phyloP scores from a whole-genome alignment of 1,140 invertebrate genomes.

The Nymphalis io region DNA sequence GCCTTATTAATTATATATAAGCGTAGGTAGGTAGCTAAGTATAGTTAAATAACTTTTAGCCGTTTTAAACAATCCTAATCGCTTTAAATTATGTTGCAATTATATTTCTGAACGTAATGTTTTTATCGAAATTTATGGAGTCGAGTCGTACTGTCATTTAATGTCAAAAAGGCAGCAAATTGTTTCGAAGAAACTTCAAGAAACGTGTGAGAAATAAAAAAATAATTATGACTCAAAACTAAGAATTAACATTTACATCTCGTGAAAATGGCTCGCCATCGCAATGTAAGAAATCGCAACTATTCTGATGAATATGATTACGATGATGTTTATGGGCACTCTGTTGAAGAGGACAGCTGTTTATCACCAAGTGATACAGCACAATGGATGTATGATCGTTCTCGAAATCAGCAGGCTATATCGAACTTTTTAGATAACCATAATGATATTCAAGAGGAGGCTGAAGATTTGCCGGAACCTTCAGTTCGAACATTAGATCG shows the following conservation, averaged over 20 bases:
- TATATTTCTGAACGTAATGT: conserved; percentile 9
- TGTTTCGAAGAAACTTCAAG: conserved; percentile 3
- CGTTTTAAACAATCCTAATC: neutral
- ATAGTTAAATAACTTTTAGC: too few species aligned
- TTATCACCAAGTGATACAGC: conserved; percentile 93
- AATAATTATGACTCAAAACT: conserved; percentile 16
- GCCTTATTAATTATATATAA: too few species aligned
- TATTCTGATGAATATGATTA: conserved; percentile 94
- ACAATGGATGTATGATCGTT: conserved; percentile 93
- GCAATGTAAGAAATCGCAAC: conserved; percentile 88
- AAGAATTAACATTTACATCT: neutral
- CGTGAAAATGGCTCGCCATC: conserved; percentile 86
- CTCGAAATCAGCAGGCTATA: conserved; percentile 84
- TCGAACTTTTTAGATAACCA: conserved; percentile 86
- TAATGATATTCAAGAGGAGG: conserved; percentile 88
- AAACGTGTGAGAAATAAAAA: conserved; percentile 18
- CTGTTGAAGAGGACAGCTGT: conserved; percentile 93
- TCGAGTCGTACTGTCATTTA: neutral
- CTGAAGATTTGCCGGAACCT: conserved; percentile 77
- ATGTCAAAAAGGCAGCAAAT: conserved; percentile 16
- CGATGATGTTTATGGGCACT: conserved; percentile 95
- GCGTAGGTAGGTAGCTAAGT: too few species aligned
- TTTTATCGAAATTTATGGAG: neutral
- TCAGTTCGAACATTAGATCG: conserved; percentile 56
- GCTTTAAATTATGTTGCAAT: neutral